Evolutionary conservation across 1,140 invertebrate species (phyloP).

Genomic region (Papilio glaucus): DNA sequence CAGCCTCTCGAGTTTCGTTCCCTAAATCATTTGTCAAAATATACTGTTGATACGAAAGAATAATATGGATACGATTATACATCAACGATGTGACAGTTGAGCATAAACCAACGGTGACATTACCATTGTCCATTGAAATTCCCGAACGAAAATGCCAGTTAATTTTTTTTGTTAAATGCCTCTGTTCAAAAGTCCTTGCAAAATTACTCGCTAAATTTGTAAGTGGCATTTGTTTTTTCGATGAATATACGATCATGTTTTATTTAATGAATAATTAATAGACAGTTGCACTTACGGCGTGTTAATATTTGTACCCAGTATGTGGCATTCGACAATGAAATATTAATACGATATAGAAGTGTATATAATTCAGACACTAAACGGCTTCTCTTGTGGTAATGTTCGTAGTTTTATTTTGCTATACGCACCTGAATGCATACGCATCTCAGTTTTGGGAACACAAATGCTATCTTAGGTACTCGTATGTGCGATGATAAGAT

Average conservation of each 20-base stretch:
- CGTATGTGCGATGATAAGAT: no score
- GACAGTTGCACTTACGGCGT: slow-evolving; percentile 26
- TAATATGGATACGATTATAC: slow-evolving; percentile 44
- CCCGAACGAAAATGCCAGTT: background rate
- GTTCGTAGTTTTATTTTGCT: no score
- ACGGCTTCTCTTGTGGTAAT: no score
- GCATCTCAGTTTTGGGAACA: background rate
- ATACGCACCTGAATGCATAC: no score
- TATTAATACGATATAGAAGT: slow-evolving; percentile 1
- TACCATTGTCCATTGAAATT: slow-evolving; percentile 10
- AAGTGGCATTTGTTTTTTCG: slow-evolving; percentile 33
- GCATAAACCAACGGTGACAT: slow-evolving; percentile 9
- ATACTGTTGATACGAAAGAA: slow-evolving; percentile 15
- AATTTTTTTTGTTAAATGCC: slow-evolving; percentile 26
- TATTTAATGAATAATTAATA: slow-evolving; percentile 36
- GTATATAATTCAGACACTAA: background rate
- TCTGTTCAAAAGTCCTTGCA: slow-evolving; percentile 23
- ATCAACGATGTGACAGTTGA: slow-evolving; percentile 23
- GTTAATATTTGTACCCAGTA: slow-evolving; percentile 16
- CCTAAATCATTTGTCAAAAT: slow-evolving; percentile 71
- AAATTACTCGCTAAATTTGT: slow-evolving; percentile 34
- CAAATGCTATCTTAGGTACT: no score
- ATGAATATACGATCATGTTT: slow-evolving; percentile 3
- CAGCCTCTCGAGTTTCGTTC: slow-evolving; percentile 52
- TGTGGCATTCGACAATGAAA: slow-evolving; percentile 21